Conservation (phyloP, 2,888 invertebrate species). For the Graphium colonna region DNA sequence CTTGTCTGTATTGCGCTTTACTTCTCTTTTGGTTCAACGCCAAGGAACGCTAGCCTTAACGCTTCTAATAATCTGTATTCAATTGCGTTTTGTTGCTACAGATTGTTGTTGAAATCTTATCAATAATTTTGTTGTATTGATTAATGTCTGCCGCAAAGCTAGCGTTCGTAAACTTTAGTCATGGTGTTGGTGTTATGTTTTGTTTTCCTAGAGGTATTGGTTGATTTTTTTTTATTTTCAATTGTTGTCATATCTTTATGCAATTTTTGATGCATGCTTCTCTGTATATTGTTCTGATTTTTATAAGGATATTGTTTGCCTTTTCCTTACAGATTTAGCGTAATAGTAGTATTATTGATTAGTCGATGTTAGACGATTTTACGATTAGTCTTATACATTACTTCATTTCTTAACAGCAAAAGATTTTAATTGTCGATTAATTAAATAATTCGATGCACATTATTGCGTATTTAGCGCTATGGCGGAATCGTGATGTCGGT, state of each 20-base stretch:
- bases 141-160: no score
- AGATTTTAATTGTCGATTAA: no score
- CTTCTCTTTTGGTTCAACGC: constrained; percentile 10
- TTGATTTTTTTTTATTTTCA: constrained; percentile 44
- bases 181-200: constrained; percentile 57
- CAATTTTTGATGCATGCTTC: constrained; percentile 67
- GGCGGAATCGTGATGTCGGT: no score
- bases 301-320: constrained; percentile 37
- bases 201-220: constrained; percentile 45
- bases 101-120: no score
- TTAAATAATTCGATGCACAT: no score
- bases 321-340: no score
- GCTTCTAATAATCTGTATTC: no score
- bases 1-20: constrained; percentile 40
- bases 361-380: constrained; percentile 24
- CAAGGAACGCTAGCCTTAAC: constrained; percentile 43
- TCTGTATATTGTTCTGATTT: constrained; percentile 61
- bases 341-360: constrained; percentile 15
- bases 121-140: no score
- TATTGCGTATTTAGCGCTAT: no score
- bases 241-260: constrained; percentile 54
- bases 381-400: constrained; percentile 23
- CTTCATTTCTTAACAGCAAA: no score
- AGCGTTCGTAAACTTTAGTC: constrained; percentile 40
- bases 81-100: no score